Conservation (phyloP, 2,888 invertebrate species). For the Ceratothoa steindachneri region DNA sequence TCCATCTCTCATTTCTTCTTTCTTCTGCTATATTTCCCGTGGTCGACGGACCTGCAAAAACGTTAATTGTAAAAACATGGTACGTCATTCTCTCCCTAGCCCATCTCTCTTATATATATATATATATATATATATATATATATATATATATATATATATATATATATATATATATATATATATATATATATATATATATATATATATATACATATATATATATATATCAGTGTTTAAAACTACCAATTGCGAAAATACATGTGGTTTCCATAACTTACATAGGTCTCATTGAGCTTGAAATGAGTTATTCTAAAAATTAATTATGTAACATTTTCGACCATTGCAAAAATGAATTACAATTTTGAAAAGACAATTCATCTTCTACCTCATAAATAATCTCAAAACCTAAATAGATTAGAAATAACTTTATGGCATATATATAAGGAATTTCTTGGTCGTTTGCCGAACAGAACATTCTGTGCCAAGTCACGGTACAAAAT, state of each 20-base stretch:
- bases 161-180: background rate
- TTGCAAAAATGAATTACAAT: background rate
- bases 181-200: background rate
- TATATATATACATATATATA: background rate
- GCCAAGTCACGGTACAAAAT: background rate
- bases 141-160: background rate
- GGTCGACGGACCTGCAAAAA: background rate
- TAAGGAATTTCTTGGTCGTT: background rate
- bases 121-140: background rate
- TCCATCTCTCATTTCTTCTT: background rate
- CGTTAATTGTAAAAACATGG: background rate
- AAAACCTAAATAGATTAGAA: background rate
- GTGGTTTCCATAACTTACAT: no score
- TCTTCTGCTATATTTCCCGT: background rate
- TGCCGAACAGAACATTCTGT: background rate
- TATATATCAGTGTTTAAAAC: no score
- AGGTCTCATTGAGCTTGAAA: no score
- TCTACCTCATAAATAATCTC: background rate
- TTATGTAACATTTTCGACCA: background rate
- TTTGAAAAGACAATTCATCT: background rate
- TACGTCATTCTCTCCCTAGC: no score
- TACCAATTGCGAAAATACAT: no score
- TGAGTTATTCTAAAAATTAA: no score
- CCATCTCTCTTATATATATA: background rate
- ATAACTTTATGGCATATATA: background rate